phyloP scores from a whole-genome alignment of 2,113 vertebrate genomes.

The Callospermophilus lateralis region DNA sequence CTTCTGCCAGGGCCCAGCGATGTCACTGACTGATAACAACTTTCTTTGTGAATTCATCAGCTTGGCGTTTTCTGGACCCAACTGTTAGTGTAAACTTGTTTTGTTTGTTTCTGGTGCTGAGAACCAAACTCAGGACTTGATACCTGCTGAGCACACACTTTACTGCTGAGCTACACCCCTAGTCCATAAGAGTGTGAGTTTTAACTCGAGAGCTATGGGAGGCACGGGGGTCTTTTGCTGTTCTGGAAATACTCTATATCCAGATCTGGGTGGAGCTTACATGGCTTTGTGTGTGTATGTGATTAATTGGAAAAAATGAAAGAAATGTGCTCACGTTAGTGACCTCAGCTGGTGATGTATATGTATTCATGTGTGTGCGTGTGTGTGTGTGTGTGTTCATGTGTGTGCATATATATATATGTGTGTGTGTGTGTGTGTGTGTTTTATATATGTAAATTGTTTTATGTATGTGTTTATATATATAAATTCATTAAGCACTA shows the following conservation, averaged over 20 bases:
- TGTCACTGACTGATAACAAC: background rate
- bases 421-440: no score
- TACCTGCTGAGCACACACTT: background rate
- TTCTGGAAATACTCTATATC: background rate
- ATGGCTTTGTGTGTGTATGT: background rate
- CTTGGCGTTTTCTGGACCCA: background rate
- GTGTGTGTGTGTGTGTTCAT: background rate
- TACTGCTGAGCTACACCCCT: background rate
- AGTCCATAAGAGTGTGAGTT: background rate
- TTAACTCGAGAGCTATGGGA: slow-evolving; percentile 29
- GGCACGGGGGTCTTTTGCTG: background rate
- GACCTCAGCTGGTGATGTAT: no score
- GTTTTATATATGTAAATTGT: no score
- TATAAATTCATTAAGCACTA: background rate
- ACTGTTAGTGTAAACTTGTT: background rate
- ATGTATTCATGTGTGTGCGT: background rate
- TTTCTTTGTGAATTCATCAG: background rate
- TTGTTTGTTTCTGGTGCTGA: background rate
- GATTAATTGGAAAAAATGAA: background rate
- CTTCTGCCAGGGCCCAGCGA: background rate
- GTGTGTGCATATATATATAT: no score
- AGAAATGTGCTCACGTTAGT: no score
- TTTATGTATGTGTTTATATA: no score
- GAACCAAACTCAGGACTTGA: background rate
- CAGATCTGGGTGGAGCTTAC: background rate